Evolutionary conservation across 2,113 vertebrate genomes (phyloP), one percentile per base, ranked within the genome.

Genomic region (Cynocephalus volans): DNA sequence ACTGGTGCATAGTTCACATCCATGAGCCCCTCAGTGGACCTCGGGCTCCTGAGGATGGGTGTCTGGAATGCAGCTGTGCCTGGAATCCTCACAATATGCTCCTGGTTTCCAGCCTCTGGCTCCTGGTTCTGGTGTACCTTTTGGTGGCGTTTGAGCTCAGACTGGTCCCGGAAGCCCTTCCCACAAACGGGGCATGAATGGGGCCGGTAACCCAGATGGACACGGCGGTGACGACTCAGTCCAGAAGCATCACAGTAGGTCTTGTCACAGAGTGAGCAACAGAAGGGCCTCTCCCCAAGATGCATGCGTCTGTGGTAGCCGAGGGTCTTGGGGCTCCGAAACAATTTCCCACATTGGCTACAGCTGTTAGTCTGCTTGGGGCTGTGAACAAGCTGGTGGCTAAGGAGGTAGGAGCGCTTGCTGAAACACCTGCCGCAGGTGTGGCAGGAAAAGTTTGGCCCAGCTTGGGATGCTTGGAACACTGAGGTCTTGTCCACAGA

Each of bases 131-230:
- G 87, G 88, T 98, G 98, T 13, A 24, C 95, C 79, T 80, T 97
- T 86, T 94, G 92, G 77, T 98, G 97, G 48, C 96, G 88, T 76
- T 89, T 98, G 48, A 97, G 75, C 48, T 97, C 97, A 3, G 97
- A 96, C 67, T 45, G 80, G 93, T 97, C 95, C 45, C 95, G 87
- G 89, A 98, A 98, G 64, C 88, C 1, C 89, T 98, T 98, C 52
- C 87, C 95, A 70, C 97, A 98, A 50, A 50, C 19, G 4, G 95
- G 45, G 41, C 96, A 97, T 0, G 91, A 73, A 1, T 96, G 95
- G 11, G 93, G 95, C 58, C 91, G 88, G 36, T 97, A 83, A 11
- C 86, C 94, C 65, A 95, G 41, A 19, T 98, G 98, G 31, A 92
- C 95, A 0, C 97, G 90, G 77, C 81, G 95, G 89, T 98, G 98